A percentile compares a stretch with the other conserved stretches of the same genome.
Evolutionary conservation across 2,888 invertebrate species (phyloP).

Genomic region (Nomada fabriciana): DNA sequence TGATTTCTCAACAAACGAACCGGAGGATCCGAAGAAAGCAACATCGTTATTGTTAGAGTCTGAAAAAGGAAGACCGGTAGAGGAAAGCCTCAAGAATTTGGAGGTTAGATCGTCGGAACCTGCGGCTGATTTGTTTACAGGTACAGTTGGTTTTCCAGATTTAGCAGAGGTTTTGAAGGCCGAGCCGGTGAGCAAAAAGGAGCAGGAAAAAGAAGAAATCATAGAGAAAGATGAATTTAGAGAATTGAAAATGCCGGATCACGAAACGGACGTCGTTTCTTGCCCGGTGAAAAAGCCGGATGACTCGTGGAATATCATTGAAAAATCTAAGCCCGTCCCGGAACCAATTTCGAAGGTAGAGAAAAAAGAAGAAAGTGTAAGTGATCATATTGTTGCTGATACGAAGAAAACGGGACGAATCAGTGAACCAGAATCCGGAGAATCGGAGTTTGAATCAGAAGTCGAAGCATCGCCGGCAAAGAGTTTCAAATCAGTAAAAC

Average conservation of each 20-base stretch:
- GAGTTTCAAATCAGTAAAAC: conserved; percentile 54
- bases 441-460: conserved; percentile 83
- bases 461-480: conserved; percentile 78
- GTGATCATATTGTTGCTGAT: conserved; percentile 69
- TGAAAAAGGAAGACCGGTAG: conserved; percentile 27
- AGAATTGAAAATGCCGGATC: conserved; percentile 17
- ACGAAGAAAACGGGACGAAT: conserved; percentile 48
- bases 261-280: background rate
- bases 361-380: conserved; percentile 62
- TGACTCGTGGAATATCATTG: conserved; percentile 65
- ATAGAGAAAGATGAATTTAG: background rate
- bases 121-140: conserved; percentile 26
- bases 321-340: conserved; percentile 53
- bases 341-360: conserved; percentile 11
- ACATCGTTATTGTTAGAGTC: conserved; percentile 42
- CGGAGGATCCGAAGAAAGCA: conserved; percentile 33
- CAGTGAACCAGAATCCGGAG: conserved; percentile 71
- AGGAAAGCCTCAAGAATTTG: conserved; percentile 6
- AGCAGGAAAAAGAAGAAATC: conserved; percentile 4
- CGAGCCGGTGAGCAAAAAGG: conserved; percentile 11
- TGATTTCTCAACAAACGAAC: background rate
- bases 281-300: conserved; percentile 30
- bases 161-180: conserved; percentile 14
- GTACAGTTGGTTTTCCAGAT: background rate
- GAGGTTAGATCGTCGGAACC: conserved; percentile 52